Conservation (phyloP, 2,113 vertebrate species). For the Chascanopsetta lugubris region DNA sequence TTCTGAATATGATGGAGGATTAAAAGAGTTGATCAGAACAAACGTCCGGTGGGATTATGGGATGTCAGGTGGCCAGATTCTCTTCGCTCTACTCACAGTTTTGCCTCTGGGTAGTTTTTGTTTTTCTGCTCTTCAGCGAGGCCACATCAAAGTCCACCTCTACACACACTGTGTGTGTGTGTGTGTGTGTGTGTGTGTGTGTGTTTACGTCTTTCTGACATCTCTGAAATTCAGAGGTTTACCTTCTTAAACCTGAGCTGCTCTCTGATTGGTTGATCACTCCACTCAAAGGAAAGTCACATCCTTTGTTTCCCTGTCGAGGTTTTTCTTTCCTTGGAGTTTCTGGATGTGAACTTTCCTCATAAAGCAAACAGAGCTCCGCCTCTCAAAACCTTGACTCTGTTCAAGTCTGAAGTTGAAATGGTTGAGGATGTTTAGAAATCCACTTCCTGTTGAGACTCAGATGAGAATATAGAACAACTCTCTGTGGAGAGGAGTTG, state of each 20-base stretch:
- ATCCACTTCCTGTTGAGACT: too few relatives aligned
- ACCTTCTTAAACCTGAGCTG: neutral
- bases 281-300: too few relatives aligned
- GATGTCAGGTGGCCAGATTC: neutral
- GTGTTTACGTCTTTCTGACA: neutral
- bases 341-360: too few relatives aligned
- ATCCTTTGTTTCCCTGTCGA: too few relatives aligned
- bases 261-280: neutral
- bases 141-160: constrained; percentile 7
- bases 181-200: neutral
- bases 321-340: too few relatives aligned
- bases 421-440: too few relatives aligned
- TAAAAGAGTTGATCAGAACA: constrained; percentile 28
- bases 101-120: constrained; percentile 10
- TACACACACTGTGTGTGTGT: neutral
- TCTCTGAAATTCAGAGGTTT: neutral
- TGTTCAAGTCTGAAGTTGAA: too few relatives aligned
- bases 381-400: too few relatives aligned
- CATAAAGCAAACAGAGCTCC: too few relatives aligned
- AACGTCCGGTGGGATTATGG: neutral
- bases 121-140: neutral
- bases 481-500: too few relatives aligned
- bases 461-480: too few relatives aligned
- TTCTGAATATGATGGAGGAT: constrained; percentile 16
- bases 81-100: constrained; percentile 1